Percentiles rank a stretch among this genome's conserved stretches.
phyloP scores from a whole-genome alignment of 2,797 vertebrate genomes.

The Lacerta viridis region DNA sequence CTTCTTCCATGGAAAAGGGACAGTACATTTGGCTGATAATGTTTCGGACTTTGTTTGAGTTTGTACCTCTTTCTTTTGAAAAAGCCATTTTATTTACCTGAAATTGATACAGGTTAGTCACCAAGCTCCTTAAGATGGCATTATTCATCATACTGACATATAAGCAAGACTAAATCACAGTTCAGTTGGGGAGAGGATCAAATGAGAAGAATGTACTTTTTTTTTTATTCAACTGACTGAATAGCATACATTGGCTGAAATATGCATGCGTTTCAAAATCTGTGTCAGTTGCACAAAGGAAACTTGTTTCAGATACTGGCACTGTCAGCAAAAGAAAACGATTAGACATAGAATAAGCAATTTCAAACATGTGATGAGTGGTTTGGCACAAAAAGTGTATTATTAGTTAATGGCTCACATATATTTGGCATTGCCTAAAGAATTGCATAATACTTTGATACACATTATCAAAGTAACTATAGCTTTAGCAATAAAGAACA shows the following conservation, averaged over 20 bases:
- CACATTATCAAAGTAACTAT: constrained; percentile 31
- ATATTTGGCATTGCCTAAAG: constrained; percentile 27
- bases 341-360: constrained; percentile 35
- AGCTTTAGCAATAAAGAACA: neutral
- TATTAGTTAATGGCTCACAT: constrained; percentile 50
- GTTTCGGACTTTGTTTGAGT: neutral
- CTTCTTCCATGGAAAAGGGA: neutral
- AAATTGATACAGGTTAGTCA: neutral
- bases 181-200: neutral
- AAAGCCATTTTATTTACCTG: neutral
- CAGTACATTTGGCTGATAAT: neutral
- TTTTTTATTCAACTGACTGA: neutral
- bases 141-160: neutral
- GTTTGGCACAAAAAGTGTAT: constrained; percentile 2
- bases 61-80: neutral
- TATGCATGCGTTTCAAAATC: neutral
- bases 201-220: neutral
- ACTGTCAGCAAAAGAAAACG: constrained; percentile 32
- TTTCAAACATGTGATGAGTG: neutral
- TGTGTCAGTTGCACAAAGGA: constrained; percentile 5
- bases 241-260: fast-evolving
- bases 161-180: neutral
- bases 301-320: constrained; percentile 42
- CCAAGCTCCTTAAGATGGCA: neutral
- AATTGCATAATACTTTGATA: constrained; percentile 26